Conservation (phyloP, 2,888 invertebrate genomes). For the Tineola bisselliella region DNA sequence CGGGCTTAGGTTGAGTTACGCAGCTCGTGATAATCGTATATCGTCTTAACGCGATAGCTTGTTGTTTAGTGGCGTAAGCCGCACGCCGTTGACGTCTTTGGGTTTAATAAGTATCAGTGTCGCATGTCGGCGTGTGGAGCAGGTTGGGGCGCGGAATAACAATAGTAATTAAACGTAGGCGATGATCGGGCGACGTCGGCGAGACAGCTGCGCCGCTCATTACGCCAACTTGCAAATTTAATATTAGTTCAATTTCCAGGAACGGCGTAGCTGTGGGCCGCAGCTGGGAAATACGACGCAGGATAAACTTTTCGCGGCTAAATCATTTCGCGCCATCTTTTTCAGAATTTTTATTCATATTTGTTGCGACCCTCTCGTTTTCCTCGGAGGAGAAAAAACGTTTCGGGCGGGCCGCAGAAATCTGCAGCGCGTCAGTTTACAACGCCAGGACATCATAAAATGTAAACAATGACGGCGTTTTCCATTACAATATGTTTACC, state of each 20-base stretch:
- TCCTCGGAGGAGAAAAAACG: background rate
- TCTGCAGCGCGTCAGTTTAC: conserved; percentile 43
- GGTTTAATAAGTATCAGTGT: background rate
- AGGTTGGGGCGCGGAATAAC: conserved; percentile 15
- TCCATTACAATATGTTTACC: conserved; percentile 69
- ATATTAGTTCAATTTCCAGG: conserved; percentile 14
- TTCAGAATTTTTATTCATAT: conserved; percentile 1
- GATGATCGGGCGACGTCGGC: conserved; percentile 21
- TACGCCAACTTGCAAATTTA: conserved; percentile 23
- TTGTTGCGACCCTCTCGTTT: conserved; percentile 2
- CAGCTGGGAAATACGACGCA: conserved; percentile 14
- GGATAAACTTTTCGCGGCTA: conserved; percentile 15
- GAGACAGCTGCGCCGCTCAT: conserved; percentile 24
- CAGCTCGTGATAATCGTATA: conserved; percentile 23
- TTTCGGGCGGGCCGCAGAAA: conserved; percentile 3
- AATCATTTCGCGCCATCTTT: conserved; percentile 8
- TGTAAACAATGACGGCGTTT: conserved; percentile 66
- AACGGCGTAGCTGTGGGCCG: conserved; percentile 9
- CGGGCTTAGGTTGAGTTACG: conserved; percentile 41
- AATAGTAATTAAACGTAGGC: conserved; percentile 31
- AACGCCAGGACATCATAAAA: conserved; percentile 62
- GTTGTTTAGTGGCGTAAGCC: conserved; percentile 33
- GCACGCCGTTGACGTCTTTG: background rate
- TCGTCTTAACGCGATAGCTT: conserved; percentile 18
- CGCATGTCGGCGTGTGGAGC: background rate